Base-by-base conservation (phyloP, 2,888 invertebrate genomes). In the Hemistola chrysoprasaria region DNA sequence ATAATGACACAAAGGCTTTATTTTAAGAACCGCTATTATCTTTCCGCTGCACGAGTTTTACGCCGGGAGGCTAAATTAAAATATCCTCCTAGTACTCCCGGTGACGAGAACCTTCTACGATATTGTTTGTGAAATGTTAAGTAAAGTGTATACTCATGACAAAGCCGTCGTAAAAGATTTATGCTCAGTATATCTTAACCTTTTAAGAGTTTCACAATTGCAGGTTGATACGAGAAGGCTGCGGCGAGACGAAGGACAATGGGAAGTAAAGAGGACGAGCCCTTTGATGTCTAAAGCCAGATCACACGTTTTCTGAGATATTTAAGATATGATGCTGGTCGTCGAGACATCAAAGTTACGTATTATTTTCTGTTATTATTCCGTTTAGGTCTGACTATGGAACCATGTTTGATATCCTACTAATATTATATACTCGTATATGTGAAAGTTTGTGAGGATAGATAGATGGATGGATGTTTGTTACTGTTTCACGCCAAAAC, bases 21-120 rank as follows among this genome's bases (percentile, higher is more conserved):
- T 77, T 78, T 77, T 74, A 78, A 79, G 76, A 76, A 69, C 71
- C 64, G 66, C 72, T 67, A 76, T 78, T 78, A 78, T 79, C 71
- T 73, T 70, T 64, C 62, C 59, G 59, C 63, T 62, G 71, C 69
- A 70, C 60, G 65, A 70, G 65, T 63, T 66, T 69, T 61, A 64
- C 63, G 62, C 62, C 61, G 56, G 41, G 52, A 31, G 53, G 71
- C 69, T 56, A 74, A 78, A 77, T 78, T 78, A 77, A 78, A 81
- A 76, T 71, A 72, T 65, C 62, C 62, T 50, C 50, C 62, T 59
- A 61, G 53, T 50, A 62, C 58, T 66, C 59, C 37, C 53, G 58
- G 59, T 53, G 59, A 61, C 48, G 46, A 50, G 61, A 62, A 60
- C 58, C 48, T 55, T 50, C 50, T 53, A 54, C 50, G 53, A 51